Percentiles rank a stretch among this genome's conserved stretches.
Conservation (phyloP, 2,113 vertebrate genomes). For the Eclectus roratus region DNA sequence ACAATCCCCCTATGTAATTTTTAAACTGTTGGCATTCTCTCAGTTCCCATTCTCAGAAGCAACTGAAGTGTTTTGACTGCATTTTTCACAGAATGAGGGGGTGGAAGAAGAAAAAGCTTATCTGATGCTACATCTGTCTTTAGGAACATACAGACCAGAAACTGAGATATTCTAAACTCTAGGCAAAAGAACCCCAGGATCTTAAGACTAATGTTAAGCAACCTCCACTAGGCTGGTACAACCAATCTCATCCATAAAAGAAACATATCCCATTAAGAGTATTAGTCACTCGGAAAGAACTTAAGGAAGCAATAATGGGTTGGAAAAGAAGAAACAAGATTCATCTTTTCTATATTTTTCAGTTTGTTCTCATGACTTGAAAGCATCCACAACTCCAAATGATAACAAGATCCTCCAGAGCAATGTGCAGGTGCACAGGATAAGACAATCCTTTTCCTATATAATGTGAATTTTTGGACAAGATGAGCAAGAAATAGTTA, state of each 20-base stretch:
- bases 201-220: not conserved
- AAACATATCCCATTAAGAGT: not conserved
- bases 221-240: not conserved
- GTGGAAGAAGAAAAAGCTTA: slow-evolving; percentile 13
- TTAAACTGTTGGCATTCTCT: not conserved
- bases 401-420: not conserved
- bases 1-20: not conserved
- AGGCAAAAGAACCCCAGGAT: not conserved
- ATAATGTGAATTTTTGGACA: not conserved
- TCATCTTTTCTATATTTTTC: not conserved
- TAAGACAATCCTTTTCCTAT: not conserved
- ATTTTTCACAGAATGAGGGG: not conserved
- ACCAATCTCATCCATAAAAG: not conserved
- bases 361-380: not conserved
- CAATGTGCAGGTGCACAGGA: not conserved
- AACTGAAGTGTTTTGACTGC: slow-evolving; percentile 29
- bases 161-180: not conserved
- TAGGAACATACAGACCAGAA: not conserved
- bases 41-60: not conserved
- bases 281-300: not conserved
- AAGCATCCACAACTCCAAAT: not conserved
- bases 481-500: not conserved
- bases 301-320: not conserved
- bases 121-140: not conserved
- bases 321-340: not conserved